Base-by-base conservation (phyloP, 2,113 vertebrate genomes). In the Myiozetetes cayanensis region DNA sequence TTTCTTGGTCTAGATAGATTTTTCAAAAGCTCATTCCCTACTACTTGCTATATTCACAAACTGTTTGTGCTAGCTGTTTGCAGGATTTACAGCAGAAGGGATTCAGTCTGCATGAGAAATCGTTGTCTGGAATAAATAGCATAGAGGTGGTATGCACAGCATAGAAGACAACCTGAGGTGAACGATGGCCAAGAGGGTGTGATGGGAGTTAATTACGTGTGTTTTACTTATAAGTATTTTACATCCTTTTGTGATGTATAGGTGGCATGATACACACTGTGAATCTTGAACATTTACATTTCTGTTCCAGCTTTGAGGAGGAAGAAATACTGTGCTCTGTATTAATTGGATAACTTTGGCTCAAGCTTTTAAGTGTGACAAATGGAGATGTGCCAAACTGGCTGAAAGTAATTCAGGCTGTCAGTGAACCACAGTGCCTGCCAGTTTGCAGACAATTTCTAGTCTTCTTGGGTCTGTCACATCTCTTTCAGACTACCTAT, bases 321-420 rank as follows among this genome's bases (percentile, higher is more conserved):
- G 28, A 58, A 86, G 87, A 97, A 93, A 77, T 85, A 59, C n/a
- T 72, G 30, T 84, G 43, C 67, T 96, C 84, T 73, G n/a, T 94
- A 97, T 98, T 98, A 97, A 97, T 96, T 93, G 89, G 93, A 78
- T 94, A 96, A 89, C 86, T 89, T 97, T 97, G 96, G 95, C 96
- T 97, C 37, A 33, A 83, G 85, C 70, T 66, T 89, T 73, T 96
- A 97, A 97, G 85, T 95, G 94, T 97, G 95, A 97, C 96, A 98
- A 96, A 97, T 91, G 95, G 96, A 97, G 96, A 97, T 93, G 94
- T 97, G 96, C 96, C 97, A 97, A 97, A 94, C 86, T 91, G 94
- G 95, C 91, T 95, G 97, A 96, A 97, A 97, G 94, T 97, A 97
- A 98, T 98, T 96, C 62, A 14, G 93, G 80, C 96, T 97, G 95